Evolutionary conservation across 53 echinoderm and acorn worm genomes (phyloP).

Genomic region (Mesocentrotus franciscanus): DNA sequence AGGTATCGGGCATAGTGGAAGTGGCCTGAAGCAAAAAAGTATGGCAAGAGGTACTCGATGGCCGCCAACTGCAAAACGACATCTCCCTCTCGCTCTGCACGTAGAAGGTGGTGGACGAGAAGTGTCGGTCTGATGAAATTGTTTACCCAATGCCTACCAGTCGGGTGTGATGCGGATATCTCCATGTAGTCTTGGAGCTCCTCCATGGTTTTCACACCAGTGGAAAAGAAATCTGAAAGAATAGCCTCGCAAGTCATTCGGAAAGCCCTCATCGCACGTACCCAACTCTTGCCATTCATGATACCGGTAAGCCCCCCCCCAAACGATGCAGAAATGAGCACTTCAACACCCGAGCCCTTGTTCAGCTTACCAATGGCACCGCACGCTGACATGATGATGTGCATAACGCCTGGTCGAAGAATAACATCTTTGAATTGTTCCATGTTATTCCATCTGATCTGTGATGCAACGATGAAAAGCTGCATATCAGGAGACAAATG

Average conservation of each 20-base stretch:
- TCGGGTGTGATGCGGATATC: neutral
- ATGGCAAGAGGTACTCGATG: constrained; percentile 32
- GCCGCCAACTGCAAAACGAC: neutral
- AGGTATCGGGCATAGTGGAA: constrained; percentile 56
- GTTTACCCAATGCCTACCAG: constrained; percentile 39
- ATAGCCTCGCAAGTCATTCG: neutral
- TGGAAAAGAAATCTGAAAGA: constrained; percentile 9
- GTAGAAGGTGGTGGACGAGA: constrained; percentile 23
- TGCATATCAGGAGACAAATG: constrained; percentile 57
- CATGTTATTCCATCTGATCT: constrained; percentile 27
- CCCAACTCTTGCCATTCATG: constrained; percentile 38
- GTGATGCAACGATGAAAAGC: constrained; percentile 24
- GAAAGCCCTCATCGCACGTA: constrained; percentile 21
- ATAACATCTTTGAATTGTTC: constrained; percentile 18
- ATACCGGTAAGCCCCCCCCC: neutral
- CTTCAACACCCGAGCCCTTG: constrained; percentile 5
- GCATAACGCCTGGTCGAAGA: constrained; percentile 46
- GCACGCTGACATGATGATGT: constrained; percentile 27
- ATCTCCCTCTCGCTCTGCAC: constrained; percentile 45
- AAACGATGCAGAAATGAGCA: constrained; percentile 13
- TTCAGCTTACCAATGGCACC: constrained; percentile 45
- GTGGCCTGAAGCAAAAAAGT: constrained; percentile 50
- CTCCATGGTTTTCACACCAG: constrained; percentile 1
- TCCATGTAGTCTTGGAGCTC: too few species aligned
- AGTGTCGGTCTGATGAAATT: constrained; percentile 25